These are phyloP conservation scores for cattle (Bos taurus) DNA, from an alignment of 2,113 vertebrate species.

Conservation along the genomic window ARS-UCD2.0 NC_037338.1:64850001-64850500, in stretches of 20 bases:
- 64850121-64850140: background rate
- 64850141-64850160: background rate
- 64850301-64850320: slow-evolving; percentile 55
- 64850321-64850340: slow-evolving; percentile 53
- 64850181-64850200: slow-evolving; percentile 18
- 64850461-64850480: slow-evolving; percentile 50
- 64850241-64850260: slow-evolving; percentile 62
- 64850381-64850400: slow-evolving; percentile 65
- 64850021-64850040: background rate
- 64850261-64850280: slow-evolving; percentile 49
- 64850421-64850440: slow-evolving; percentile 66
- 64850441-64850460: slow-evolving; percentile 62
- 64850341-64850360: slow-evolving; percentile 53
- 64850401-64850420: slow-evolving; percentile 65
- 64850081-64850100: background rate
- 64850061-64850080: background rate
- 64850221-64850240: slow-evolving; percentile 51
- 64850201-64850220: slow-evolving; percentile 42
- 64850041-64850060: background rate
- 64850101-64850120: background rate
- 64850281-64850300: slow-evolving; percentile 51
- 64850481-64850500: slow-evolving; percentile 40
- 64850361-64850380: slow-evolving; percentile 64
- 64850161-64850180: slow-evolving; percentile 24
- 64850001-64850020: background rate